Percentiles rank a stretch among this genome's conserved stretches.
phyloP scores from a whole-genome alignment of 2,888 invertebrate species.

The Apodemia zela region DNA sequence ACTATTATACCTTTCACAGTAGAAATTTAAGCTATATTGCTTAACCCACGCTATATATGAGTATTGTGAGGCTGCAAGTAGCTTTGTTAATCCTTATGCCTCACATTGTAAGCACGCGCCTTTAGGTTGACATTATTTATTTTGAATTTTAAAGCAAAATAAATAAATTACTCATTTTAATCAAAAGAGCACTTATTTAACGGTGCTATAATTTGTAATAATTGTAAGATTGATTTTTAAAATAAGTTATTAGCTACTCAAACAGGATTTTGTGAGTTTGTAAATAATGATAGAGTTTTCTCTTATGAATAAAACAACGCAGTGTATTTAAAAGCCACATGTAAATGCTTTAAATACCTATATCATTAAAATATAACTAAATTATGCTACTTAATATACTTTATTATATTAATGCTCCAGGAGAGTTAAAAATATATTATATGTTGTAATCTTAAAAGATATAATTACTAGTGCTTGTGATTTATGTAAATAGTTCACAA shows the following conservation, averaged over 20 bases:
- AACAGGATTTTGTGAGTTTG: not conserved
- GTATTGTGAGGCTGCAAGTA: too few species aligned
- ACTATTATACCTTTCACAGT: too few species aligned
- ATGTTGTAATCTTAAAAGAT: slow-evolving; percentile 27
- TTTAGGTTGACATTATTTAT: too few species aligned
- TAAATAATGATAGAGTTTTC: not conserved
- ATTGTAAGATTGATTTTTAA: too few species aligned
- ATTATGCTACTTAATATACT: slow-evolving; percentile 20
- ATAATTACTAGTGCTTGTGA: slow-evolving; percentile 30
- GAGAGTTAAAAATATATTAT: slow-evolving; percentile 52
- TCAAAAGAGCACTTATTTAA: too few species aligned
- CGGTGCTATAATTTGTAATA: too few species aligned
- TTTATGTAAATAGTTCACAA: slow-evolving; percentile 29
- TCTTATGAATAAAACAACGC: slow-evolving; percentile 11
- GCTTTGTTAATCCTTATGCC: too few species aligned
- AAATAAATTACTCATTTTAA: too few species aligned
- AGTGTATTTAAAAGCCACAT: not conserved
- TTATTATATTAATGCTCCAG: slow-evolving; percentile 45
- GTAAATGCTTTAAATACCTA: slow-evolving; percentile 9
- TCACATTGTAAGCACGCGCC: too few species aligned
- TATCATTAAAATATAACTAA: slow-evolving; percentile 3
- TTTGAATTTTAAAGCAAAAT: too few species aligned
- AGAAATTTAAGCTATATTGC: too few species aligned
- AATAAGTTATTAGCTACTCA: not conserved
- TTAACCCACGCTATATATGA: too few species aligned